phyloP scores from a whole-genome alignment of 2,797 vertebrate genomes.

The Coregonus ussuriensis region DNA sequence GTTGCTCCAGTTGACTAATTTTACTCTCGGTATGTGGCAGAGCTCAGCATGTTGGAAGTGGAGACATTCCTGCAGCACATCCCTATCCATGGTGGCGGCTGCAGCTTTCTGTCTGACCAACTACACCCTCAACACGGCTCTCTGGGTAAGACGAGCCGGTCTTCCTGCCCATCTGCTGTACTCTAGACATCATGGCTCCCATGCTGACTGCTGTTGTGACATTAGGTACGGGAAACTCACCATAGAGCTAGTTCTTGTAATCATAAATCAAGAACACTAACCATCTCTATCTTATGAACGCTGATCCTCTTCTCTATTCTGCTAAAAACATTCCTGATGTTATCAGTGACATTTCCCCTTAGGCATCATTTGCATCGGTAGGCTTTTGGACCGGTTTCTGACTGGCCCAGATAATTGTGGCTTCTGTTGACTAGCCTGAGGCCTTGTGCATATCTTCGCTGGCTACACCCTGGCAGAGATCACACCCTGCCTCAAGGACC shows the following conservation, averaged over 20 bases:
- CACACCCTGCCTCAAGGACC: constrained; percentile 80
- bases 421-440: constrained; percentile 76
- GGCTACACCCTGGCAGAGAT: constrained; percentile 85
- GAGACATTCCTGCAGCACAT: constrained; percentile 65
- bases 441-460: constrained; percentile 79
- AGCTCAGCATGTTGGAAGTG: constrained; percentile 67
- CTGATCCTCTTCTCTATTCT: too few species aligned
- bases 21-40: constrained; percentile 83
- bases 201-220: not conserved
- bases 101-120: constrained; percentile 87
- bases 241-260: too few species aligned
- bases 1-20: too few species aligned
- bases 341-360: too few species aligned
- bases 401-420: not conserved
- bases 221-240: too few species aligned
- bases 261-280: too few species aligned
- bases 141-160: constrained; percentile 83
- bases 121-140: constrained; percentile 81
- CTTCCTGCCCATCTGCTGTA: not conserved
- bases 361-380: too few species aligned
- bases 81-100: constrained; percentile 86
- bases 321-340: too few species aligned
- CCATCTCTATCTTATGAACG: too few species aligned
- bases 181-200: not conserved
- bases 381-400: not conserved